Evolutionary conservation across 2,113 vertebrate genomes (phyloP).

Genomic region (Alexandromys fortis): DNA sequence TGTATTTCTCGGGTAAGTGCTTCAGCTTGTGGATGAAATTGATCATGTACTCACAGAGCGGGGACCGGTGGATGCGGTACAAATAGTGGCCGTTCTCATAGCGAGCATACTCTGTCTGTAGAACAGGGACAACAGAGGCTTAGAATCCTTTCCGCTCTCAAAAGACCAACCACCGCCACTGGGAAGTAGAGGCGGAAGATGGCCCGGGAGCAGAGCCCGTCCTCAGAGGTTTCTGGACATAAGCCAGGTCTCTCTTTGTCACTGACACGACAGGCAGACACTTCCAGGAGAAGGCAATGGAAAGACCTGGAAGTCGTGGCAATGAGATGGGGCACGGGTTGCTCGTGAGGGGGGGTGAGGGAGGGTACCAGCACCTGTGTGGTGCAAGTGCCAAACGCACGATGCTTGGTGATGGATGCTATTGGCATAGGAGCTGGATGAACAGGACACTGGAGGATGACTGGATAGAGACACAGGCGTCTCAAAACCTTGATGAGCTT

Average conservation of each 20-base stretch:
- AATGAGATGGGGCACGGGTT: not conserved
- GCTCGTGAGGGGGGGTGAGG: accelerated
- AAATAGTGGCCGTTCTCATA: conserved; percentile 94
- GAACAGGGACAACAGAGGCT: not conserved
- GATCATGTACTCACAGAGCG: conserved; percentile 97
- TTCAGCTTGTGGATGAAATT: conserved; percentile 98
- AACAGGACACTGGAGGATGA: accelerated
- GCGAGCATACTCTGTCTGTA: conserved; percentile 94
- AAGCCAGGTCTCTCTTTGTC: not conserved
- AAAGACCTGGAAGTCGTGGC: not conserved
- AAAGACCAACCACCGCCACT: not conserved
- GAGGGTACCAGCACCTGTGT: not conserved
- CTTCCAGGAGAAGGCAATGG: not conserved
- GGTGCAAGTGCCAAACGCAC: too few species aligned
- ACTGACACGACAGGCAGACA: not conserved
- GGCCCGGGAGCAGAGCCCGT: not conserved
- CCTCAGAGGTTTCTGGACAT: not conserved
- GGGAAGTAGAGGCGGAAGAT: not conserved
- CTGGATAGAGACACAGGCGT: too few species aligned
- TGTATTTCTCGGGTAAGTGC: conserved; percentile 96
- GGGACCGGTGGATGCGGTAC: conserved; percentile 95
- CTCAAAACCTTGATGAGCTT: not conserved
- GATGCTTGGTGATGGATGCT: not conserved
- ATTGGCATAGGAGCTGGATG: not conserved
- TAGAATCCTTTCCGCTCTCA: not conserved